A percentile compares a stretch with the other conserved stretches of the same genome.
Conservation (phyloP, 1,140 invertebrate genomes). For the Drosophila hydei region DNA sequence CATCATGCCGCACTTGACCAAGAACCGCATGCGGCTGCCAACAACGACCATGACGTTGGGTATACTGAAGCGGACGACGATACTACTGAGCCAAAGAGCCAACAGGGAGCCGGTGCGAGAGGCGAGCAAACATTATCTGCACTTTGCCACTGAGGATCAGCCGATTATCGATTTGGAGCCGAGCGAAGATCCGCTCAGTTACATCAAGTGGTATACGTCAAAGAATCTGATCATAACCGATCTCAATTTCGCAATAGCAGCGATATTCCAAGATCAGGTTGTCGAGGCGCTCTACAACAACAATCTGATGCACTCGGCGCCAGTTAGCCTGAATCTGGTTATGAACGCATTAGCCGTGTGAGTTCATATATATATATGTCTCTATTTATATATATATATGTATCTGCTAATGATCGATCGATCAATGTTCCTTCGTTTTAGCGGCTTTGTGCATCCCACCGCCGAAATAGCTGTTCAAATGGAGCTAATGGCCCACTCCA, state of each 20-base stretch:
- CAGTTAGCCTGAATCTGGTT: constrained; percentile 35
- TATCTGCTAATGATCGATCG: not conserved
- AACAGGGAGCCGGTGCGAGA: not conserved
- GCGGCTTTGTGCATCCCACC: constrained; percentile 25
- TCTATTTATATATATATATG: not conserved
- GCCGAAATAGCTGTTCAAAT: constrained; percentile 35
- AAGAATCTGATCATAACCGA: constrained; percentile 12
- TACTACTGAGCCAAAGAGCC: not conserved
- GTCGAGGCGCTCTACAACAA: constrained; percentile 44
- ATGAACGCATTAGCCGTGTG: constrained; percentile 59
- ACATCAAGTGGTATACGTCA: constrained; percentile 1
- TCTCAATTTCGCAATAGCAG: constrained; percentile 26
- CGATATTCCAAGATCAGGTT: constrained; percentile 2
- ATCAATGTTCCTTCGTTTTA: constrained; percentile 9
- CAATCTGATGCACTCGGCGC: constrained; percentile 20
- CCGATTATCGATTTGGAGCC: constrained; percentile 4
- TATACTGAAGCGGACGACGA: not conserved
- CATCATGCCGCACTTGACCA: not conserved
- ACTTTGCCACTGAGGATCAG: not conserved
- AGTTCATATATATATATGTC: constrained; percentile 3
- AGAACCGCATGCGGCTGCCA: not conserved
- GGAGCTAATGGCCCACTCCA: constrained; percentile 37
- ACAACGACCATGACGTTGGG: too few relatives aligned
- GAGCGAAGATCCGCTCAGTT: not conserved
- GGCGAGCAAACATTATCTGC: constrained; percentile 22